phyloP scores from a whole-genome alignment of 2,797 vertebrate genomes.

The Rhadinocentrus ornatus region DNA sequence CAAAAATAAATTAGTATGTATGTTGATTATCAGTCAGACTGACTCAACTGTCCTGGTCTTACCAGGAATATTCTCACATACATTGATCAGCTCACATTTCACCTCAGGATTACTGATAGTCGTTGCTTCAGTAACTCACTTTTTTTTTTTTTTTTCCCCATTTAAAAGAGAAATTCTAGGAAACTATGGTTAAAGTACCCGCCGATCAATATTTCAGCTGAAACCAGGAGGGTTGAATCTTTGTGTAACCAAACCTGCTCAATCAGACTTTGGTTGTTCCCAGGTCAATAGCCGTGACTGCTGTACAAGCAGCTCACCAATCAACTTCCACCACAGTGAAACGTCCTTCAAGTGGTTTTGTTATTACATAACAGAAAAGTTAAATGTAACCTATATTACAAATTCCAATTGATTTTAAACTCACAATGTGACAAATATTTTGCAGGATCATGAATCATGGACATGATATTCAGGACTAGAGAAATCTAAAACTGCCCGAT shows the following conservation, averaged over 20 bases:
- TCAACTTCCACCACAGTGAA: constrained; percentile 57
- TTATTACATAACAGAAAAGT: neutral
- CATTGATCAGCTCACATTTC: constrained; percentile 28
- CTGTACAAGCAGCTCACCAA: constrained; percentile 66
- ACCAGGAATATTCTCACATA: constrained; percentile 17
- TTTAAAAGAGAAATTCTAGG: constrained; percentile 45
- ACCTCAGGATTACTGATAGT: constrained; percentile 37
- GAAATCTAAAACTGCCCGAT: neutral
- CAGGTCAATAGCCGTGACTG: constrained; percentile 72
- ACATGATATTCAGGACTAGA: neutral
- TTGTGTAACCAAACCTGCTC: constrained; percentile 64
- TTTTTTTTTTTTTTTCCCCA: no score
- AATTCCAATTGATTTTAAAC: neutral
- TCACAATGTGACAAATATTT: neutral
- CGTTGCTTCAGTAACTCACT: constrained; percentile 26
- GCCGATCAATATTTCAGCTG: constrained; percentile 61
- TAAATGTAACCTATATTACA: neutral
- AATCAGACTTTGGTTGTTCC: constrained; percentile 71
- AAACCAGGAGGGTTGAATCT: constrained; percentile 49
- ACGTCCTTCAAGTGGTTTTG: constrained; percentile 49
- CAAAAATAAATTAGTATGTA: neutral
- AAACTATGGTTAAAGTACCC: constrained; percentile 41
- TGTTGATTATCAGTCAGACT: neutral
- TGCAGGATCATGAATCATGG: neutral
- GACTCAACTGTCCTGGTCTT: neutral